phyloP scores from a whole-genome alignment of 1,140 invertebrate species.

The Euwallacea similis region DNA sequence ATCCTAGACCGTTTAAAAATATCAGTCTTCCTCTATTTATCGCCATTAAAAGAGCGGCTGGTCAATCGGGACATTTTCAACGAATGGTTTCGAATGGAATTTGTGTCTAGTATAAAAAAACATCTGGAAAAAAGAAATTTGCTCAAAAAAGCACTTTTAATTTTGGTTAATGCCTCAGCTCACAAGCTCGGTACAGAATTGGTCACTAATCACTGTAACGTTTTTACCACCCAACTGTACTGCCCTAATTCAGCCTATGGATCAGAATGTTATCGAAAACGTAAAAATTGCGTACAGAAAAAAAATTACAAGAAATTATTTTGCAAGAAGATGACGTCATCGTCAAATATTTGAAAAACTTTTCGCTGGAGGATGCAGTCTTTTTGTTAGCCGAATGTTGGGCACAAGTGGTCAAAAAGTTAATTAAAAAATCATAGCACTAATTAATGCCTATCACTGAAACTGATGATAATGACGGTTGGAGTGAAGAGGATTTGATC shows the following conservation, averaged over 20 bases:
- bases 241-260: conserved; percentile 53
- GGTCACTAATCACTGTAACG: conserved; percentile 14
- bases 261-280: conserved; percentile 47
- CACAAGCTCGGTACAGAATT: conserved; percentile 32
- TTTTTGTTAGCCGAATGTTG: conserved; percentile 5
- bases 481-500: conserved; percentile 12
- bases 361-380: background rate
- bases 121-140: conserved; percentile 42
- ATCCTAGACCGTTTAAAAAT: conserved; percentile 40
- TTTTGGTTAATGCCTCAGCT: conserved; percentile 48
- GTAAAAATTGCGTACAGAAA: conserved; percentile 3
- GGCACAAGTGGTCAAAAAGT: background rate
- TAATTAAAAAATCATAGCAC: background rate
- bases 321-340: conserved; percentile 7
- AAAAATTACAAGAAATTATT: conserved; percentile 1
- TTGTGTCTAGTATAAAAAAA: conserved; percentile 49
- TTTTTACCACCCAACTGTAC: conserved; percentile 54
- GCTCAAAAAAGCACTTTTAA: conserved; percentile 46
- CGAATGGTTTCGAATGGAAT: conserved; percentile 51
- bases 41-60: conserved; percentile 45
- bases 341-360: background rate
- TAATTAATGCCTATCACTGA: background rate
- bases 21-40: conserved; percentile 46
- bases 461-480: background rate
- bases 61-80: conserved; percentile 39